These are phyloP conservation scores for Erebia aethiops DNA, from an alignment of 2,888 invertebrate genomes.

Conservation along the genomic window DNA sequence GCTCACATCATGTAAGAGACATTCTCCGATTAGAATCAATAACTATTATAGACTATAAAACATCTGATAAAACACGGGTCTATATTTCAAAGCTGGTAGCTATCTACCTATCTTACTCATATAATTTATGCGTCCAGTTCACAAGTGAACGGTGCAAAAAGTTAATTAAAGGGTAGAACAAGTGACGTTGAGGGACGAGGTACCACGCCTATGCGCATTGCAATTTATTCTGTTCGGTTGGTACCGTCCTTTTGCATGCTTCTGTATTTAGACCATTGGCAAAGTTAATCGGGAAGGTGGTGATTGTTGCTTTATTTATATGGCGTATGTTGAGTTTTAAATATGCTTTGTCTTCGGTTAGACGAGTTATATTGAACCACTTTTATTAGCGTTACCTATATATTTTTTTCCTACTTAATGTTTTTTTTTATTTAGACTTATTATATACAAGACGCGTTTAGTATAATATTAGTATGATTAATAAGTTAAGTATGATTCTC, in stretches of 20 bases:
- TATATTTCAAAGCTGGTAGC: slow-evolving; percentile 16
- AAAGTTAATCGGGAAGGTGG: slow-evolving; percentile 39
- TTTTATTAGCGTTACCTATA: too few species aligned
- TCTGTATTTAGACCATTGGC: slow-evolving; percentile 52
- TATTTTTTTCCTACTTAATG: too few species aligned
- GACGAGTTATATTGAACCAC: too few species aligned
- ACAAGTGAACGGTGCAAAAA: slow-evolving; percentile 53
- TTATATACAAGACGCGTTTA: too few species aligned
- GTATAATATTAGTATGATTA: too few species aligned
- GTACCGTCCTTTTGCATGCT: slow-evolving; percentile 66
- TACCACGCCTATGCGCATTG: slow-evolving; percentile 65
- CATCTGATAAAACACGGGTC: slow-evolving; percentile 3
- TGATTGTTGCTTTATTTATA: slow-evolving; percentile 22
- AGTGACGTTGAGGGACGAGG: slow-evolving; percentile 69
- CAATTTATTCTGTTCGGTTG: slow-evolving; percentile 66
- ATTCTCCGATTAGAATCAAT: background rate
- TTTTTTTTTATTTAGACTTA: too few species aligned
- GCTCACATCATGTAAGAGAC: background rate
- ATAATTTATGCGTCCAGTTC: slow-evolving; percentile 38
- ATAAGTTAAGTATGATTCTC: background rate
- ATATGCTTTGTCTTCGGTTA: too few species aligned
- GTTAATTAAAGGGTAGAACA: slow-evolving; percentile 71
- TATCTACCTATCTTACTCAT: slow-evolving; percentile 32
- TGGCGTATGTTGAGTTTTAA: too few species aligned
- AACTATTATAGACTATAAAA: background rate